Base-by-base conservation (phyloP, 92 coral and sea anemone genomes). In the Zoanthus solanderi region DNA sequence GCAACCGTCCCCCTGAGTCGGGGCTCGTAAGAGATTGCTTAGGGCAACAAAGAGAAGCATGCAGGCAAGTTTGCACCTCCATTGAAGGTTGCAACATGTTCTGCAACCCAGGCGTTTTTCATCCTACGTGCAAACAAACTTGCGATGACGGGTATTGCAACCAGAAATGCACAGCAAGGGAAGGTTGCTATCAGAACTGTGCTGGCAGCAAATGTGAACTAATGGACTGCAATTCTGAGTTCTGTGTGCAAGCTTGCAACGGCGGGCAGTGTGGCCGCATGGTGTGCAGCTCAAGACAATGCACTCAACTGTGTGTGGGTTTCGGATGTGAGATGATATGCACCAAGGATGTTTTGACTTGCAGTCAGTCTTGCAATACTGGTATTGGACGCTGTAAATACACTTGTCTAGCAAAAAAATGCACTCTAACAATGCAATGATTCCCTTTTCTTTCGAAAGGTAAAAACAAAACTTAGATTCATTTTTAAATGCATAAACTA, bases 201-300 rank as follows among this genome's bases (percentile, higher is more conserved):
- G 92, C 94, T 16, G 94, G 96, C n/a, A 89, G 91, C 61, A 91
- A 94, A 89, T 91, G 95, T 47, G 93, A 92, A 76, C 83, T 78
- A 84, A 84, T 92, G 91, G 87, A 90, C 52, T 94, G 98, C 66
- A 89, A 92, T 71, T 86, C 95, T 42, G 83, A 94, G 61, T 66
- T 79, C 61, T 95, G 96, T 46, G 71, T 84, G 84, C 98, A 95
- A 82, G 90, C 90, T 13, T 95, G 98, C 85, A 89, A 78, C 63
- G 96, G 98, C 2, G 92, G 95, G 0, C 91, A 95, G 31, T 95
- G 98, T 23, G 98, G 98, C 18, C 85, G 85, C 18, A 88, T 95
- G 71, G 90, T 91, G 63, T 95, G 98, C 87, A 58, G 75, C 76
- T 96, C 98, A 5, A 91, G 87, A 50, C 77, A 68, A 2, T 95